Evolutionary conservation across 2,888 invertebrate species (phyloP).

Genomic region (Microchrysa polita): DNA sequence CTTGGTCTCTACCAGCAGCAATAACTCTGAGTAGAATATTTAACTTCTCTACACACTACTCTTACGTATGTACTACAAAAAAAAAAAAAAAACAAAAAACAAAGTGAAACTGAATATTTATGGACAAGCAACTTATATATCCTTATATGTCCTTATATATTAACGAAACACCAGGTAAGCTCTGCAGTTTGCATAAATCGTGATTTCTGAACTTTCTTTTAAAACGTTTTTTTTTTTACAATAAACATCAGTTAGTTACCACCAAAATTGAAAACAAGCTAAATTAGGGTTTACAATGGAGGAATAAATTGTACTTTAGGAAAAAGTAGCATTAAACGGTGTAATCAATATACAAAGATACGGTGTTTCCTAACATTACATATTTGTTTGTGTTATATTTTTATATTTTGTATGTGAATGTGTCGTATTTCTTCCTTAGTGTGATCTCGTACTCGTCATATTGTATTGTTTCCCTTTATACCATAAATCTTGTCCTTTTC

Average conservation of each 20-base stretch:
- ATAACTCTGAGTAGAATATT: too few relatives aligned
- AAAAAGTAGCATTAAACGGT: constrained; percentile 41
- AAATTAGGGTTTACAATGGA: not conserved
- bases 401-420: constrained; percentile 35
- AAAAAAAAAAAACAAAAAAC: too few relatives aligned
- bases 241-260: not conserved
- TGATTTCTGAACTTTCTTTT: not conserved
- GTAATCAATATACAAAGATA: constrained; percentile 43
- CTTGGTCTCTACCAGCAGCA: too few relatives aligned
- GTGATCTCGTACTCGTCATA: not conserved
- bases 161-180: too few relatives aligned
- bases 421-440: constrained; percentile 23
- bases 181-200: not conserved
- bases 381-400: constrained; percentile 3
- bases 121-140: too few relatives aligned
- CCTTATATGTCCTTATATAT: too few relatives aligned
- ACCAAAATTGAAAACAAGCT: not conserved
- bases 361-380: constrained; percentile 36
- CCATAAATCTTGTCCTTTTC: constrained; percentile 7
- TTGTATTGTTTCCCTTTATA: not conserved
- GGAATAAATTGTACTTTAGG: not conserved
- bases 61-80: too few relatives aligned
- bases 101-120: too few relatives aligned
- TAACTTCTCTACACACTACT: too few relatives aligned
- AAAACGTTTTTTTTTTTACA: not conserved